Evolutionary conservation across 2,113 vertebrate species (phyloP).

Genomic region (Hemibagrus wyckioides): DNA sequence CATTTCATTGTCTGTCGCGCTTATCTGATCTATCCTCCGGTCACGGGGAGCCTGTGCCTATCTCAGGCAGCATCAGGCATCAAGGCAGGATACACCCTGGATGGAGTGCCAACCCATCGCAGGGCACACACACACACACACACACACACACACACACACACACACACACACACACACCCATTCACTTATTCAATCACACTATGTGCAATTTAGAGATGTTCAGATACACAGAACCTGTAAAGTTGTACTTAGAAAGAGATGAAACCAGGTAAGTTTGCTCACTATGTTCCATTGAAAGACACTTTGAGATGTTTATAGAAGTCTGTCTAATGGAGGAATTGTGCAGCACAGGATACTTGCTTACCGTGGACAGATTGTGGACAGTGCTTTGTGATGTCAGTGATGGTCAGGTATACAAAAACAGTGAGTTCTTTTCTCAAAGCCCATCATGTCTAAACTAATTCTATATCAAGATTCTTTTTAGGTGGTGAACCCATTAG

Average conservation of each 20-base stretch:
- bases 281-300: neutral
- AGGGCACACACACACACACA: no score
- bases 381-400: no score
- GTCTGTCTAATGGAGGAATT: neutral
- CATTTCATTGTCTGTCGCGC: no score
- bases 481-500: conserved; percentile 45
- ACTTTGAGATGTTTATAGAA: neutral
- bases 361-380: neutral
- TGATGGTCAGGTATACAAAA: no score
- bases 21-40: no score
- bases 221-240: neutral
- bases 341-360: neutral
- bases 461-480: conserved; percentile 42
- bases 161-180: no score
- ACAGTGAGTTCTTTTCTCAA: no score
- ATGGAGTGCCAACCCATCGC: no score
- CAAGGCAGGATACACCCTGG: no score
- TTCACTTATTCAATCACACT: conserved; percentile 36
- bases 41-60: no score
- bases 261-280: neutral
- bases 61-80: no score
- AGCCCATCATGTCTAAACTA: conserved; percentile 11
- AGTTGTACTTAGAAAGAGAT: neutral
- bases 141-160: no score
- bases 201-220: conserved; percentile 9